Percentiles rank a stretch among this genome's conserved stretches.
These are phyloP conservation scores for Lysandra coridon DNA, from an alignment of 2,888 invertebrate species.

Conservation along the genomic window DNA sequence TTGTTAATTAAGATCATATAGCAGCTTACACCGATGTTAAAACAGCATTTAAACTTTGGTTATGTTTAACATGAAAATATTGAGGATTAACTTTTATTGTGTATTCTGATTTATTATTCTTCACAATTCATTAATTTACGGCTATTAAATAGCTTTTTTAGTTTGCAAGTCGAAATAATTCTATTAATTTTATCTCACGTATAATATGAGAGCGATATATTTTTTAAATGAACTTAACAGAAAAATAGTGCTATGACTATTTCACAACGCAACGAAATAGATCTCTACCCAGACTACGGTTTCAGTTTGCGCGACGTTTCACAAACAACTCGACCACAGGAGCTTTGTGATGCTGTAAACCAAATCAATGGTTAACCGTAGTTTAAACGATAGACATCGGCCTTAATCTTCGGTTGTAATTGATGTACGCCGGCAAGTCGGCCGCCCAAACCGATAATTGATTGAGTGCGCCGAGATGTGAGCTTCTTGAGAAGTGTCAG, in stretches of 20 bases:
- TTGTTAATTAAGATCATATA: neutral
- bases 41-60: neutral
- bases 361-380: slow-evolving; percentile 8
- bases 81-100: neutral
- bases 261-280: too few species aligned
- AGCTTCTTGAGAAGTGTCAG: slow-evolving; percentile 19
- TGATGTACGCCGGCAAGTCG: slow-evolving; percentile 22
- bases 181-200: too few species aligned
- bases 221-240: too few species aligned
- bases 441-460: slow-evolving; percentile 22
- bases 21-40: neutral
- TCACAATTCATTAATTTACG: too few species aligned
- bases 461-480: slow-evolving; percentile 15
- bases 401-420: slow-evolving; percentile 18
- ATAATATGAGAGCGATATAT: too few species aligned
- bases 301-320: too few species aligned
- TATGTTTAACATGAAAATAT: neutral
- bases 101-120: neutral
- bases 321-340: too few species aligned
- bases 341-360: neutral
- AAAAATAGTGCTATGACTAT: too few species aligned
- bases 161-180: too few species aligned
- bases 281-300: too few species aligned
- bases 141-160: too few species aligned
- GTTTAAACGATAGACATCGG: neutral